Percentiles rank a stretch among this genome's conserved stretches.
Evolutionary conservation across 2,113 vertebrate genomes (phyloP).

Genomic region (Paramormyrops kingsleyae): DNA sequence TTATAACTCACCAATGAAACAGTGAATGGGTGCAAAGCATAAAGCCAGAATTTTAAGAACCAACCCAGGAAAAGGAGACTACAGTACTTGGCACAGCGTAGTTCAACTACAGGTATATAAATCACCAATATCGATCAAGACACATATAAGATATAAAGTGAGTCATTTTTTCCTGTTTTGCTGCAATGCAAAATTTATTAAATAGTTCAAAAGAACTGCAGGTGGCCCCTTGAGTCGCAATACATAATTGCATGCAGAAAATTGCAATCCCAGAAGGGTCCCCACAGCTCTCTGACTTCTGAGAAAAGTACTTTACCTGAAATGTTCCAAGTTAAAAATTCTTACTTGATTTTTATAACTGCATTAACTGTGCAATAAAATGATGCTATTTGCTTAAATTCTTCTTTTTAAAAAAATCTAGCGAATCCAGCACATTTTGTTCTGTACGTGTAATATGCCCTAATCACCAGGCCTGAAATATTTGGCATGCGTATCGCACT

Average conservation of each 20-base stretch:
- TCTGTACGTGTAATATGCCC: background rate
- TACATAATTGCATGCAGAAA: background rate
- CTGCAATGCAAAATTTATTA: background rate
- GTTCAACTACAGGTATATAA: background rate
- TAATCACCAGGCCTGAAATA: background rate
- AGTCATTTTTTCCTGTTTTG: background rate
- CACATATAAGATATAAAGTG: background rate
- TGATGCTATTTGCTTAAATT: background rate
- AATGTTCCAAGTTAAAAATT: background rate
- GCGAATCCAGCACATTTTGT: background rate
- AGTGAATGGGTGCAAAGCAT: background rate
- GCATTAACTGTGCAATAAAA: background rate
- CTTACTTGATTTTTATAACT: background rate
- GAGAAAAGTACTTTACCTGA: background rate
- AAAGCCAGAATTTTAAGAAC: background rate
- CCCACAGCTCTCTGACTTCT: background rate
- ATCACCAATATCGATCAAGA: background rate
- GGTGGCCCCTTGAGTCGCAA: background rate
- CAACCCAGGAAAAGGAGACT: background rate
- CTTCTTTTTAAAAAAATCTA: background rate
- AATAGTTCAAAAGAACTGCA: background rate
- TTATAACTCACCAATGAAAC: background rate
- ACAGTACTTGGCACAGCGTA: background rate
- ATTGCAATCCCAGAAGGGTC: background rate
- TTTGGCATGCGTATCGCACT: background rate